A percentile compares a stretch with the other conserved stretches of the same genome.
phyloP scores from a whole-genome alignment of 2,113 vertebrate genomes.

The Riparia riparia region DNA sequence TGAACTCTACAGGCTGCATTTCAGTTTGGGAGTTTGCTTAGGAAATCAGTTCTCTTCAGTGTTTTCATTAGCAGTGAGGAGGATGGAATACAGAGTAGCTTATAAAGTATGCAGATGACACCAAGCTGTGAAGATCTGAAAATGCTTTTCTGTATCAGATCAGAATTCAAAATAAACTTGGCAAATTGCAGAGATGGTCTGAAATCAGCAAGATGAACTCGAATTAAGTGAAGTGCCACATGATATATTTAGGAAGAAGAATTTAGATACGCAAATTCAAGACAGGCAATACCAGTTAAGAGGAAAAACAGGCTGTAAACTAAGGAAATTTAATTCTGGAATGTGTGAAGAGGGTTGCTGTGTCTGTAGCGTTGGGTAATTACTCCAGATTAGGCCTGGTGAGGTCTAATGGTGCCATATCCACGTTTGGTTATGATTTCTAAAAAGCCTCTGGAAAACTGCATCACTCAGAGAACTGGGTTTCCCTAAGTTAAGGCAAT shows the following conservation, averaged over 20 bases:
- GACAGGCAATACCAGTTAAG: background rate
- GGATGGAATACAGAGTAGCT: constrained; percentile 38
- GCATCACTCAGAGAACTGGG: background rate
- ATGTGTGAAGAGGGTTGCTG: background rate
- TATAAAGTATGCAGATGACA: constrained; percentile 55
- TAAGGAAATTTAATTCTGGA: background rate
- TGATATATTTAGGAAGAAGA: background rate
- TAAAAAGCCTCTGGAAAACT: background rate
- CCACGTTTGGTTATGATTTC: background rate
- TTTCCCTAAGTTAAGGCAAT: background rate
- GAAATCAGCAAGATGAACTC: constrained; percentile 2
- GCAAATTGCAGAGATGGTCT: background rate
- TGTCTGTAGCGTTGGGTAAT: background rate
- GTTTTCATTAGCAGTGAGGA: constrained; percentile 5
- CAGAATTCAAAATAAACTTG: constrained; percentile 42
- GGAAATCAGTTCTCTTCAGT: background rate
- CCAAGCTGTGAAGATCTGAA: constrained; percentile 11
- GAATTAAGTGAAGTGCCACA: background rate
- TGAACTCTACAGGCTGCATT: background rate
- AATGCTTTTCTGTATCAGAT: background rate
- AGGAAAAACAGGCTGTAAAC: background rate
- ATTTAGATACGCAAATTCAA: background rate
- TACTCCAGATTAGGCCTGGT: background rate
- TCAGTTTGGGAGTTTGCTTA: constrained; percentile 14
- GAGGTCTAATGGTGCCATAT: background rate